These are phyloP conservation scores for Sus cebifrons DNA, from an alignment of 2,797 vertebrate species.

Conservation along the genomic window DNA sequence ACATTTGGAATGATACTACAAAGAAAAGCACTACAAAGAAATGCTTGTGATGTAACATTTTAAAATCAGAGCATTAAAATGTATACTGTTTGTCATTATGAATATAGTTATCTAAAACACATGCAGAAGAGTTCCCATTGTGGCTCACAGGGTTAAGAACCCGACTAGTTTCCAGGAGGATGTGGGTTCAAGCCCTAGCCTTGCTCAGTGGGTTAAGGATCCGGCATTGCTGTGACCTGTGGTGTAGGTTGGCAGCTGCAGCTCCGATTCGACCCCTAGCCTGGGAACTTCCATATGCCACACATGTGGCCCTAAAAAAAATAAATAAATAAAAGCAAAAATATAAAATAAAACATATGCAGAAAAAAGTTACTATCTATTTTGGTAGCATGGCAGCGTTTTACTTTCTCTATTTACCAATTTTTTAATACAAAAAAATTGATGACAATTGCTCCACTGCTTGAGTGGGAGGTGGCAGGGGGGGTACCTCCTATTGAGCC, in stretches of 20 bases:
- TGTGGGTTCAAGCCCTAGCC: too few species aligned
- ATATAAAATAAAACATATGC: background rate
- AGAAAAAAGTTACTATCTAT: background rate
- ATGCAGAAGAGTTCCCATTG: background rate
- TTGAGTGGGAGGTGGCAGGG: background rate
- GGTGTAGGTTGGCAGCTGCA: too few species aligned
- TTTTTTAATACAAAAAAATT: background rate
- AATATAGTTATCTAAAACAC: background rate
- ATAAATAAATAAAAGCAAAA: too few species aligned
- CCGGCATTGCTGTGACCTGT: too few species aligned
- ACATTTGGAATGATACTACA: background rate
- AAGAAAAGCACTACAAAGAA: background rate
- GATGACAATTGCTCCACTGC: background rate
- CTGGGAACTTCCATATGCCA: too few species aligned
- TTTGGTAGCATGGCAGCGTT: background rate
- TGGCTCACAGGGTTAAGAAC: too few species aligned
- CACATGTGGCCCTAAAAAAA: too few species aligned
- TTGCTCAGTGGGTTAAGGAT: too few species aligned
- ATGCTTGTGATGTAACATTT: background rate
- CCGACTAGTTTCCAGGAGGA: too few species aligned
- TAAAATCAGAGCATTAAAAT: conserved; percentile 38
- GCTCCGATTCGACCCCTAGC: too few species aligned
- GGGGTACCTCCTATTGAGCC: background rate
- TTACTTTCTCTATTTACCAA: background rate
- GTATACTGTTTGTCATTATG: background rate